Evolutionary conservation across 2,113 vertebrate genomes (phyloP).

Genomic region (Hydropotes inermis): DNA sequence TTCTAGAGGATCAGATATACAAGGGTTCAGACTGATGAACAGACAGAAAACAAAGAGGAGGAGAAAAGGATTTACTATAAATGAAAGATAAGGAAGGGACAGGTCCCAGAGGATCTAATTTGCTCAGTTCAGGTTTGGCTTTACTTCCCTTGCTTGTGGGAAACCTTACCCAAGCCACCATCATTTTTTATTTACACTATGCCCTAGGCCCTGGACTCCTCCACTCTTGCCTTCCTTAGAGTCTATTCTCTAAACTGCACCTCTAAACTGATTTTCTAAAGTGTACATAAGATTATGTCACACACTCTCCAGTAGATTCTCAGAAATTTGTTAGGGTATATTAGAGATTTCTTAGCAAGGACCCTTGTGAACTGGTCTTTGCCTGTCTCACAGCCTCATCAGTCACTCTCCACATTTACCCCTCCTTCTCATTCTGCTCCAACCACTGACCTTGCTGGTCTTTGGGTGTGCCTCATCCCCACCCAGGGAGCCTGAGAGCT

Average conservation of each 20-base stretch:
- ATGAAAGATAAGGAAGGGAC: not conserved
- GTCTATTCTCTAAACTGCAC: not conserved
- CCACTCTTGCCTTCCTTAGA: not conserved
- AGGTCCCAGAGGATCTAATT: not conserved
- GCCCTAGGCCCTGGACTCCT: not conserved
- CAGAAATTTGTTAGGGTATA: not conserved
- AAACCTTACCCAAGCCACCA: not conserved
- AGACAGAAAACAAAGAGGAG: not conserved
- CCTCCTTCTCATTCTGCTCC: not conserved
- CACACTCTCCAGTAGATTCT: not conserved
- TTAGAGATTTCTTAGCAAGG: not conserved
- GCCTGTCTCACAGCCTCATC: not conserved
- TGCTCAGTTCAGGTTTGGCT: not conserved
- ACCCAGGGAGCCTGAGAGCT: not conserved
- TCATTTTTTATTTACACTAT: not conserved
- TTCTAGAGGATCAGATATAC: not conserved
- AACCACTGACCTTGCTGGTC: not conserved
- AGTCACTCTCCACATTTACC: not conserved
- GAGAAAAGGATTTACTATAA: not conserved
- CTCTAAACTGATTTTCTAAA: not conserved
- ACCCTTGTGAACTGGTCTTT: not conserved
- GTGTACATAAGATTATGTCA: not conserved
- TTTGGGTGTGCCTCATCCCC: not conserved
- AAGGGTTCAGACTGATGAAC: not conserved
- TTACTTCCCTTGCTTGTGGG: not conserved